phyloP scores from a whole-genome alignment of 2,888 invertebrate genomes.

The Tetanocera ferruginea region DNA sequence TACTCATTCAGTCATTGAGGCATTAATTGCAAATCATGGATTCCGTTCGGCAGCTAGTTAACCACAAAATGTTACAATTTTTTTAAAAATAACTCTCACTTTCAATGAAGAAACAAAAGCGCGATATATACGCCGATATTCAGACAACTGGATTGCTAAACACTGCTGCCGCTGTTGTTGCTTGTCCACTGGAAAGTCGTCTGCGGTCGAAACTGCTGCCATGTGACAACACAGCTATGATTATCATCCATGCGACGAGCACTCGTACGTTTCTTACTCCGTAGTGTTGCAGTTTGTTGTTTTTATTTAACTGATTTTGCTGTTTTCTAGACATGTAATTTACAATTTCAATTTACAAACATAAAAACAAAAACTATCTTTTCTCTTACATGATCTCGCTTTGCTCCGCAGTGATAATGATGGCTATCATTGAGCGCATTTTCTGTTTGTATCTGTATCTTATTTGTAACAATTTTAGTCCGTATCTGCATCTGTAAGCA shows the following conservation, averaged over 20 bases:
- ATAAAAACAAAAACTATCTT: background rate
- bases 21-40: conserved; percentile 20
- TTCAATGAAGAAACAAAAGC: conserved; percentile 47
- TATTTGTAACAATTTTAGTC: conserved; percentile 26
- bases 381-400: conserved; percentile 16
- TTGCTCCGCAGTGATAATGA: conserved; percentile 14
- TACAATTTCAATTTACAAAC: conserved; percentile 25
- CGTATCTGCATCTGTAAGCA: background rate
- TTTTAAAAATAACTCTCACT: conserved; percentile 69
- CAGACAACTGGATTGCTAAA: conserved; percentile 15
- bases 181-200: conserved; percentile 46
- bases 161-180: conserved; percentile 45
- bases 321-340: conserved; percentile 33
- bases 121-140: background rate
- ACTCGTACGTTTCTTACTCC: conserved; percentile 16
- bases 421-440: conserved; percentile 28
- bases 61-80: conserved; percentile 66
- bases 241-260: conserved; percentile 19
- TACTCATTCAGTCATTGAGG: background rate
- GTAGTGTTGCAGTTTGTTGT: conserved; percentile 32
- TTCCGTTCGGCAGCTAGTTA: conserved; percentile 26
- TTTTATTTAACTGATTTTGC: conserved; percentile 31
- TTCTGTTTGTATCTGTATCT: conserved; percentile 22
- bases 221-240: conserved; percentile 37
- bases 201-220: conserved; percentile 34